A percentile compares a stretch with the other conserved stretches of the same genome.
These are phyloP conservation scores for Scaptodrosophila lebanonensis DNA, from an alignment of 1,140 invertebrate genomes.

Conservation along the genomic window DNA sequence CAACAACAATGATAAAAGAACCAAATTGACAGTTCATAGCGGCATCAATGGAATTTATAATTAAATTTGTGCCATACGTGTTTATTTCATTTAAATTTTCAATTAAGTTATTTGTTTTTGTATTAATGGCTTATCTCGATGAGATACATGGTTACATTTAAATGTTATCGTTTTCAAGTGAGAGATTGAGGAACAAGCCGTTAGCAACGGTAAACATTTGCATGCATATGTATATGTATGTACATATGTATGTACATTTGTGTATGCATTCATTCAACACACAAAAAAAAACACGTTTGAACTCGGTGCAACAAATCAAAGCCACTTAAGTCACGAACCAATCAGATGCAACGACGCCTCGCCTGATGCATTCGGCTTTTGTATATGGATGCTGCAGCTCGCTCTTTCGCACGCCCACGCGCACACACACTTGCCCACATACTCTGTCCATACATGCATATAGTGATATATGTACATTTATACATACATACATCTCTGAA, in stretches of 20 bases:
- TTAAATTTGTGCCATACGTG: conserved; percentile 70
- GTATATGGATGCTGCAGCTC: conserved; percentile 28
- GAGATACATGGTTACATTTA: conserved; percentile 8
- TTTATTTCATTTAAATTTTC: conserved; percentile 52
- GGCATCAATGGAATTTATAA: conserved; percentile 65
- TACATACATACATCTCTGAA: no score
- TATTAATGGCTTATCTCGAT: conserved; percentile 1
- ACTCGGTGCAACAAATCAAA: no score
- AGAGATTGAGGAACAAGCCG: not conserved
- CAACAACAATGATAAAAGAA: no score
- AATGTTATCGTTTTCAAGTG: conserved; percentile 27
- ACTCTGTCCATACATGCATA: no score
- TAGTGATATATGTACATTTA: no score
- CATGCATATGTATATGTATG: not conserved
- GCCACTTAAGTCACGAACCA: conserved; percentile 21
- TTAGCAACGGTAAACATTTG: not conserved
- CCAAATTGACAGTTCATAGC: conserved; percentile 15
- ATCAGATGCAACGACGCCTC: conserved; percentile 9
- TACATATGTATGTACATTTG: not conserved
- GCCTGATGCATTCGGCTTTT: not conserved
- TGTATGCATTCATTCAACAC: no score
- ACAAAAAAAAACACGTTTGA: no score
- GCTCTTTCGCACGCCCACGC: conserved; percentile 8
- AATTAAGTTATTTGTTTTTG: conserved; percentile 16
- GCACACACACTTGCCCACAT: not conserved